Evolutionary conservation across 23 tunicate genomes (phyloP), one percentile per base, ranked within the genome.

Genomic region (Styela plicata): DNA sequence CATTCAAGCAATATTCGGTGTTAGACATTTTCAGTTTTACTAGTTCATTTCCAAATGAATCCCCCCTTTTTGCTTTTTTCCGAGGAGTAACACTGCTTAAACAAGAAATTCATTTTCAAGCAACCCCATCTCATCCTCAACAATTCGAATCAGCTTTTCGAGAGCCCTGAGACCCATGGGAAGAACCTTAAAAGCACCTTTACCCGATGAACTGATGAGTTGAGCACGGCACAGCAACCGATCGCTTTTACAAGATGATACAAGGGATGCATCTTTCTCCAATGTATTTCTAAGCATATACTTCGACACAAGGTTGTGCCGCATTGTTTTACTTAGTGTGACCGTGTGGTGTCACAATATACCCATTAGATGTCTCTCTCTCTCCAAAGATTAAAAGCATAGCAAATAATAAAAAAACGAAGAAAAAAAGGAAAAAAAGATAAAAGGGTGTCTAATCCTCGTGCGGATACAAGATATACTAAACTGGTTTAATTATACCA

Each of bases 41-140:
- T 36, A 93, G 78, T 65, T 93, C 98, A 13, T 88, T 74, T 3
- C 98, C 98, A 85, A 93, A 93, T 22, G 69, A 74, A 21, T 74
- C 77, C 98, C 98, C 88, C 63, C 98, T 61, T 2, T 82, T 85
- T 29, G 93, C 63, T 75, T 80, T 71, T 31, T 79, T 37, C 93
- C 89, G 85, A 3, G 74, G 66, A 2, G 52, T n/a, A 37, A 85
- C 75, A 29, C 73, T 26, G 63, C 79, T 83, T 5, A 93, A 28
- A 23, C 44, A 44, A 90, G 82, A 93, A 52, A 25, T 33, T 79
- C 20, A 93, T 21, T 85, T 93, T 93, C 52, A 84, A 82, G 2
- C 95, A 83, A 36, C 52, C 83, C 27, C 93, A 93, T 70, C 24
- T 93, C 80, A n/a, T 85, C 34, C 52, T 88, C 98, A 82, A 93